Base-by-base conservation (phyloP, 2,113 vertebrate genomes). In the Panthera tigris region DNA sequence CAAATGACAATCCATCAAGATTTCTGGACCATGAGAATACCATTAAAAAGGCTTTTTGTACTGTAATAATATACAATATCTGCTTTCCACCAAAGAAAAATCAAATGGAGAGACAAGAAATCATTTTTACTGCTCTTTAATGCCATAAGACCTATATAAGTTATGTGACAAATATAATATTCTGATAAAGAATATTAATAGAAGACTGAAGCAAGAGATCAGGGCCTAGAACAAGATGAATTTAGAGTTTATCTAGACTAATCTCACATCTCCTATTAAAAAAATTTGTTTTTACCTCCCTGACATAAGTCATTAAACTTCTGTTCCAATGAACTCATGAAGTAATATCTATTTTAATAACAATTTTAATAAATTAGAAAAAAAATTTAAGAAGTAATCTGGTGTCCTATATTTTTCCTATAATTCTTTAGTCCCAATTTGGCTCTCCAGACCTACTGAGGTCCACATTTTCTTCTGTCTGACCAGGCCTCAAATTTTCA, bases 311-410 rank as follows among this genome's bases (percentile, higher is more conserved):
- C 61, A 78, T 89, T 89, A 52, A 71, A 71, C 15, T 79, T 90
- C 79, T 80, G n/a, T 65, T 80, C 80, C 73, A 86, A 19, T 93
- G 36, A 96, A 61, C 57, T 93, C 57, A 79, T 90, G 16, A 95
- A 91, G 68, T 61, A 83, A 89, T 76, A 89, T 27, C 3, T 69
- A 45, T 33, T 83, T 83, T 76, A 50, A 12, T 27, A 74, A 93
- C 21, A 39, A 29, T 52, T n/a, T 65, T 82, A 82, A 74, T 80
- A 73, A 73, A 76, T 82, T 14, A 66, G 7, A 36, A 48, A 50
- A 82, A 87, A 65, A 14, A 48, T 29, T 27, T 87, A 89, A 96
- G 50, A 63, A 63, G 50, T 33, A 84, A 52, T 84, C 85, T 84
- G 50, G 39, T 83, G 76, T 93, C 71, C 55, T 88, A 8, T 13